phyloP scores from a whole-genome alignment of 2,888 invertebrate species.

The Plebejus argus region DNA sequence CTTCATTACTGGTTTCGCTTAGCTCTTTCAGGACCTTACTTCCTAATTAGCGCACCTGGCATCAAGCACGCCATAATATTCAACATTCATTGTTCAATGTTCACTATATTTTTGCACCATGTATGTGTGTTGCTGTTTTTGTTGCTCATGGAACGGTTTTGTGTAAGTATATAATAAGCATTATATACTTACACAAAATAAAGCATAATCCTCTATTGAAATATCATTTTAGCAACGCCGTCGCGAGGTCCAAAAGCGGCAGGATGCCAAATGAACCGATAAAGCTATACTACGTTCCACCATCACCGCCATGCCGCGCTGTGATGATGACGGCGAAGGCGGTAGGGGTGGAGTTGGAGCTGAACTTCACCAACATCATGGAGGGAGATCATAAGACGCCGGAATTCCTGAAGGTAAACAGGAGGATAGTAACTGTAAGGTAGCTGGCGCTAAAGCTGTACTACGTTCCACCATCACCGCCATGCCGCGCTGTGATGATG shows the following conservation, averaged over 20 bases:
- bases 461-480: constrained; percentile 82
- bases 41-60: neutral
- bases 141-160: neutral
- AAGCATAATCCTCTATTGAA: too few relatives aligned
- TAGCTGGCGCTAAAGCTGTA: constrained; percentile 77
- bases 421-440: neutral
- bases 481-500: constrained; percentile 83
- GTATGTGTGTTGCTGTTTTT: neutral
- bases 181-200: too few relatives aligned
- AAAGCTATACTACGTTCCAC: constrained; percentile 83
- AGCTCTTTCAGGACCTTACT: neutral
- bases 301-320: constrained; percentile 83
- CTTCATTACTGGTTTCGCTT: neutral
- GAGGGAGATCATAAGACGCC: constrained; percentile 83
- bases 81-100: neutral
- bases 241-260: constrained; percentile 62
- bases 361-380: constrained; percentile 80
- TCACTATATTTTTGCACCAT: neutral
- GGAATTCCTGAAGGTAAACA: constrained; percentile 83
- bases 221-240: constrained; percentile 62
- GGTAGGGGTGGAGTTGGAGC: constrained; percentile 83
- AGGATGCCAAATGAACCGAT: constrained; percentile 71
- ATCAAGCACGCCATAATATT: neutral
- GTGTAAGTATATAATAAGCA: neutral
- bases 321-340: constrained; percentile 83